Conservation (phyloP, 53 echinoderm and acorn worm genomes). For the Antedon mediterranea region DNA sequence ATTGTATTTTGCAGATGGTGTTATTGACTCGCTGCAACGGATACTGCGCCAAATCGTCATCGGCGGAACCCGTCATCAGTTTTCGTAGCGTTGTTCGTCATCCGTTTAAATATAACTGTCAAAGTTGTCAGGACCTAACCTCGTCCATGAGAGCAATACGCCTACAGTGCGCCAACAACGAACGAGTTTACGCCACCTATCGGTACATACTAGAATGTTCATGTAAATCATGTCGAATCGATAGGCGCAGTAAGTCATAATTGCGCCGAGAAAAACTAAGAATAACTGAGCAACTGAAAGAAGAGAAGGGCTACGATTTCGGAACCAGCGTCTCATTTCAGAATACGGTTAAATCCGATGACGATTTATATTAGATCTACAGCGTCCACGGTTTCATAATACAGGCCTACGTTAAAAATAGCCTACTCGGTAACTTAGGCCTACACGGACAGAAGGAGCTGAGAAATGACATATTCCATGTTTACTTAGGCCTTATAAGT, state of each 20-base stretch:
- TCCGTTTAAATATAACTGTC: constrained; percentile 51
- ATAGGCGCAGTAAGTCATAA: not conserved
- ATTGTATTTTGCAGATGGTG: constrained; percentile 21
- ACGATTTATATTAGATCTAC: too few relatives aligned
- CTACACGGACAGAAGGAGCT: too few relatives aligned
- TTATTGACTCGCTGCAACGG: constrained; percentile 57
- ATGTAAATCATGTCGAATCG: constrained; percentile 35
- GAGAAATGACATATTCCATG: too few relatives aligned
- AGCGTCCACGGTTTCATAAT: too few relatives aligned
- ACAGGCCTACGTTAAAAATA: too few relatives aligned
- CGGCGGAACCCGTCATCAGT: constrained; percentile 50
- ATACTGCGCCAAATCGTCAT: constrained; percentile 32
- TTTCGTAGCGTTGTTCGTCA: constrained; percentile 42
- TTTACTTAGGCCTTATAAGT: too few relatives aligned
- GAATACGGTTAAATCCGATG: too few relatives aligned
- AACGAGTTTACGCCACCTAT: constrained; percentile 50
- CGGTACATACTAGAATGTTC: constrained; percentile 55
- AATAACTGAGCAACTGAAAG: too few relatives aligned
- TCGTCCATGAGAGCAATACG: constrained; percentile 58
- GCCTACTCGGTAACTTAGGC: too few relatives aligned
- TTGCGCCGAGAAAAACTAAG: too few relatives aligned
- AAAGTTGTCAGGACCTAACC: constrained; percentile 52
- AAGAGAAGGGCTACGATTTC: too few relatives aligned
- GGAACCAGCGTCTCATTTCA: too few relatives aligned
- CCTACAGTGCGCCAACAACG: constrained; percentile 45